Evolutionary conservation across 2,113 vertebrate species (phyloP).

Genomic region (Amblyornis subalaris): DNA sequence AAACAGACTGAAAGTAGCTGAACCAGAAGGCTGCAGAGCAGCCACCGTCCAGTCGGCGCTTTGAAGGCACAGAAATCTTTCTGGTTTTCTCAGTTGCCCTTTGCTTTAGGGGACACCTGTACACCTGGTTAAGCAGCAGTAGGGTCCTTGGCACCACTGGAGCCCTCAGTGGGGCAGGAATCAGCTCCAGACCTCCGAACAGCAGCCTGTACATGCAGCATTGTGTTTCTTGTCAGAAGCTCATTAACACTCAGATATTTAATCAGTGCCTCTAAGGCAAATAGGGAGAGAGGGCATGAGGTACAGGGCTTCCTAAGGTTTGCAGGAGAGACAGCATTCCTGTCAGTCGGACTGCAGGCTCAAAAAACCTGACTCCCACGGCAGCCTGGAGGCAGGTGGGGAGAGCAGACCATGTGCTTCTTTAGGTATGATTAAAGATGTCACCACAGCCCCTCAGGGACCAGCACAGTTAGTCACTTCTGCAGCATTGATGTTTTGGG

Average conservation of each 20-base stretch:
- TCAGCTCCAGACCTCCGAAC: not conserved
- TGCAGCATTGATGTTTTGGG: not conserved
- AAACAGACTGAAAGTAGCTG: not conserved
- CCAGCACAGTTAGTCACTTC: not conserved
- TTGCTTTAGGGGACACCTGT: not conserved
- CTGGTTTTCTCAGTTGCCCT: not conserved
- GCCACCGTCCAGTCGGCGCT: fast-evolving
- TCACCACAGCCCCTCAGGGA: not conserved
- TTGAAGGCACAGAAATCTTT: not conserved
- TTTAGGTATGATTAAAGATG: not conserved
- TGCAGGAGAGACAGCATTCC: not conserved
- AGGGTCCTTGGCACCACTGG: not conserved
- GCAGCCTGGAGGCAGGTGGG: not conserved
- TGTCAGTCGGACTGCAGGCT: not conserved
- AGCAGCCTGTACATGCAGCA: not conserved
- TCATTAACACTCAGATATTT: not conserved
- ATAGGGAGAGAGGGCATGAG: not conserved
- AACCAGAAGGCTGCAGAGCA: not conserved
- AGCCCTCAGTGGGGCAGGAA: not conserved
- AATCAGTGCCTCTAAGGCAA: not conserved
- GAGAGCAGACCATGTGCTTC: not conserved
- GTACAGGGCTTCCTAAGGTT: fast-evolving
- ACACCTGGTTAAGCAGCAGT: not conserved
- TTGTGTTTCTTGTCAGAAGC: not conserved
- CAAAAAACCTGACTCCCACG: not conserved